Evolutionary conservation across 2,797 vertebrate genomes (phyloP).

Genomic region (Stomatorhinus walkeri): DNA sequence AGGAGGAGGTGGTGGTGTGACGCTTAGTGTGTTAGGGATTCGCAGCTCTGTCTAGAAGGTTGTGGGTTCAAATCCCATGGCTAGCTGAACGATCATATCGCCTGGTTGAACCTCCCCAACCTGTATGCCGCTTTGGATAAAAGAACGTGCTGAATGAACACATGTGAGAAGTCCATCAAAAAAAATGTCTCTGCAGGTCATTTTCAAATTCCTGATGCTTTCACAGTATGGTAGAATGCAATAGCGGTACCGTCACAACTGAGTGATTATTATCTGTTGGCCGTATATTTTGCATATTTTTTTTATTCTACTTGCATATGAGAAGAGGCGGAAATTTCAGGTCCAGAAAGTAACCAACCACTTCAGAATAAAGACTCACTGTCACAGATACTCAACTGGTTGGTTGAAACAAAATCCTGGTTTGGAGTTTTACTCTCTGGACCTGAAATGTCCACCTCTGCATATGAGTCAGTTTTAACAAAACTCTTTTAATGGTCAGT

Average conservation of each 20-base stretch:
- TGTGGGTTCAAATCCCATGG: background rate
- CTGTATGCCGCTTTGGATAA: background rate
- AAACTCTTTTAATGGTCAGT: background rate
- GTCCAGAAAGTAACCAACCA: too few relatives aligned
- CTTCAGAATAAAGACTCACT: too few relatives aligned
- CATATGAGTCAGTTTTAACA: background rate
- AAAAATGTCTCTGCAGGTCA: background rate
- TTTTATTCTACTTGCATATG: background rate
- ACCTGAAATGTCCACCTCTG: background rate
- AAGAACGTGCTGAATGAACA: background rate
- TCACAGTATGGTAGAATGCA: background rate
- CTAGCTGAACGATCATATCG: background rate
- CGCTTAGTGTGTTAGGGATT: background rate
- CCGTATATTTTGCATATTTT: background rate
- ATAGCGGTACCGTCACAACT: background rate
- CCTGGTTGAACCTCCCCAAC: background rate
- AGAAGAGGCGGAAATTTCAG: too few relatives aligned
- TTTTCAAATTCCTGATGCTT: background rate
- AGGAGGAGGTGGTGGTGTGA: slow-evolving; percentile 8
- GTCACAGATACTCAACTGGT: background rate
- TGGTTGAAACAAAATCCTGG: background rate
- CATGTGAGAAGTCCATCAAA: background rate
- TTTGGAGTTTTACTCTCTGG: background rate
- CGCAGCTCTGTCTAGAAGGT: background rate
- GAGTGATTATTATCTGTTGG: background rate